These are phyloP conservation scores for Oncorhynchus nerka DNA, from an alignment of 2,113 vertebrate genomes.

Conservation along the genomic window DNA sequence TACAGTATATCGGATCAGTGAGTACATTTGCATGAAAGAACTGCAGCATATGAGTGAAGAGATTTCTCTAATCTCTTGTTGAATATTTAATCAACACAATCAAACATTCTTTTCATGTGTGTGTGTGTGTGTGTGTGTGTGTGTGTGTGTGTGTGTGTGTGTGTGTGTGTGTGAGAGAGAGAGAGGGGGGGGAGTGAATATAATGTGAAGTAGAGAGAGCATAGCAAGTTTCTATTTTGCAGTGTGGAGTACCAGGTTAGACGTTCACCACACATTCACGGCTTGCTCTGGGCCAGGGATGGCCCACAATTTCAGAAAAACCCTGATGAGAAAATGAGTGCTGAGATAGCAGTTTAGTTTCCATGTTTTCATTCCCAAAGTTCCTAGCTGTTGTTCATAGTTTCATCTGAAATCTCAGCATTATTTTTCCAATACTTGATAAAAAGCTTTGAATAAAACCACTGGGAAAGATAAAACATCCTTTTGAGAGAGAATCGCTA, in stretches of 20 bases:
- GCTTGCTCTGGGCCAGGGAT: no score
- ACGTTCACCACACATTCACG: neutral
- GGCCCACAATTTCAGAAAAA: neutral
- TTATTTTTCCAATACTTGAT: conserved; percentile 69
- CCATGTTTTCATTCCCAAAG: neutral
- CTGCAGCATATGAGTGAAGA: conserved; percentile 67
- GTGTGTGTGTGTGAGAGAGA: neutral
- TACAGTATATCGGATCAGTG: conserved; percentile 69
- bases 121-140: conserved; percentile 14
- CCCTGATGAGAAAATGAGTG: neutral
- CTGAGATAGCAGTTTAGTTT: neutral
- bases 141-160: conserved; percentile 1
- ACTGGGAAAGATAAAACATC: conserved; percentile 70
- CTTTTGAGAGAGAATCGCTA: conserved; percentile 60
- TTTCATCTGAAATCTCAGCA: conserved; percentile 71
- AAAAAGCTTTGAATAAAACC: conserved; percentile 71
- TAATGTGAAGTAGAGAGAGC: no score
- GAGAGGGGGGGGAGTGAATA: neutral
- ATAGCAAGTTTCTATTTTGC: no score
- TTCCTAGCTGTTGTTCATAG: conserved; percentile 10
- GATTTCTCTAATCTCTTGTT: conserved; percentile 79
- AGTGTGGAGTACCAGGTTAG: neutral
- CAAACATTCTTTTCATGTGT: conserved; percentile 43
- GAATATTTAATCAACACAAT: conserved; percentile 71
- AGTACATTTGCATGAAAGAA: conserved; percentile 73